Percentiles rank a stretch among this genome's conserved stretches.
These are phyloP conservation scores for Pandion haliaetus DNA, from an alignment of 2,113 vertebrate species.

Conservation along the genomic window DNA sequence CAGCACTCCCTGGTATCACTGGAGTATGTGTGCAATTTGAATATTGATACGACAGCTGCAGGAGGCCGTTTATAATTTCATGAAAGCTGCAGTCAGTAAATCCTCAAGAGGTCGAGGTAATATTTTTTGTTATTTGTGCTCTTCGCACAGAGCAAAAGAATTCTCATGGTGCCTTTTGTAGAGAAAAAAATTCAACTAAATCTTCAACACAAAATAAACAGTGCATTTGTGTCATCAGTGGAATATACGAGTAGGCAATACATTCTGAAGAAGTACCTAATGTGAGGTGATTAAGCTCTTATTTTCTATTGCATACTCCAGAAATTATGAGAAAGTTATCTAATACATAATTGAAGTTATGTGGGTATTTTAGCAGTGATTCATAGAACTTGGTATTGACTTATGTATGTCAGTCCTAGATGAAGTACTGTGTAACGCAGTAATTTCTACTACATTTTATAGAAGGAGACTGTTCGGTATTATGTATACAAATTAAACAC, in stretches of 20 bases:
- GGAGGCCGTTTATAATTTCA: neutral
- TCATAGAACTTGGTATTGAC: neutral
- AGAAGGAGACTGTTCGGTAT: neutral
- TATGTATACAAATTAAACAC: neutral
- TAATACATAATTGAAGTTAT: neutral
- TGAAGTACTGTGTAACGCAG: neutral
- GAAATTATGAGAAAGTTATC: constrained; percentile 31
- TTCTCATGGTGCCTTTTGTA: neutral
- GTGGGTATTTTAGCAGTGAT: neutral
- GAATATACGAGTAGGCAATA: neutral
- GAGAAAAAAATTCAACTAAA: neutral
- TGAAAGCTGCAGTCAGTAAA: neutral
- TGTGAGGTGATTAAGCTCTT: neutral
- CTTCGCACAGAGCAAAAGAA: neutral
- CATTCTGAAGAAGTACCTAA: neutral
- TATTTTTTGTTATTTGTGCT: neutral
- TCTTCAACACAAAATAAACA: neutral
- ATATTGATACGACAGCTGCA: constrained; percentile 32
- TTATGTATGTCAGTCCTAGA: neutral
- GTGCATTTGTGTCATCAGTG: neutral
- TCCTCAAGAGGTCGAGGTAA: neutral
- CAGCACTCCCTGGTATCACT: neutral
- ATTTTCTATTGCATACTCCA: neutral
- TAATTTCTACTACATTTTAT: neutral
- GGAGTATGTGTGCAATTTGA: neutral